Evolutionary conservation across 2,797 vertebrate species (phyloP).

Genomic region (Malacoraja senta): DNA sequence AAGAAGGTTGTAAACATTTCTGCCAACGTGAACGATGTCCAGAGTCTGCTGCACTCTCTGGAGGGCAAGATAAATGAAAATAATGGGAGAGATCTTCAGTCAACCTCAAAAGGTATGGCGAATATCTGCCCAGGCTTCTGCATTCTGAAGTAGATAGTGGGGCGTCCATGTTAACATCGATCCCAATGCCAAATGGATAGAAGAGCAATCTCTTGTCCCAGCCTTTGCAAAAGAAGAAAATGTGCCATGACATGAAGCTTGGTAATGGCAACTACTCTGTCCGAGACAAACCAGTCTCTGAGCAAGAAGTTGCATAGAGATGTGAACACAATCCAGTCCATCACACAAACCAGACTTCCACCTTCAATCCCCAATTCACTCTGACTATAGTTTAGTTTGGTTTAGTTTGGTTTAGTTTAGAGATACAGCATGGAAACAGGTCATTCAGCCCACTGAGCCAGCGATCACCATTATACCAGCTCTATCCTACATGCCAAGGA

Average conservation of each 20-base stretch:
- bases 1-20: conserved; percentile 59
- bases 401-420: too few species aligned
- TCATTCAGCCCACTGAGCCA: too few species aligned
- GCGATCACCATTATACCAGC: too few species aligned
- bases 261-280: too few species aligned
- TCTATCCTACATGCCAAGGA: too few species aligned
- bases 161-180: neutral
- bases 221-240: neutral
- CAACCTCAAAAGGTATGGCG: conserved; percentile 58
- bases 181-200: conserved; percentile 40
- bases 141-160: neutral
- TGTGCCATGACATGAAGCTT: neutral
- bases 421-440: too few species aligned
- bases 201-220: neutral
- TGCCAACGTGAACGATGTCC: conserved; percentile 50
- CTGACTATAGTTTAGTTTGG: too few species aligned
- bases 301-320: too few species aligned
- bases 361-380: too few species aligned
- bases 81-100: conserved; percentile 53
- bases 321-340: too few species aligned
- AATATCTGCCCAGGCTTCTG: neutral
- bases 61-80: conserved; percentile 64
- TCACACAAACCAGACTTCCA: too few species aligned
- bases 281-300: too few species aligned
- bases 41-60: conserved; percentile 53